Evolutionary conservation across 2,113 vertebrate species (phyloP), one percentile per base, ranked within the genome.

Genomic region (Periophthalmus modestus): DNA sequence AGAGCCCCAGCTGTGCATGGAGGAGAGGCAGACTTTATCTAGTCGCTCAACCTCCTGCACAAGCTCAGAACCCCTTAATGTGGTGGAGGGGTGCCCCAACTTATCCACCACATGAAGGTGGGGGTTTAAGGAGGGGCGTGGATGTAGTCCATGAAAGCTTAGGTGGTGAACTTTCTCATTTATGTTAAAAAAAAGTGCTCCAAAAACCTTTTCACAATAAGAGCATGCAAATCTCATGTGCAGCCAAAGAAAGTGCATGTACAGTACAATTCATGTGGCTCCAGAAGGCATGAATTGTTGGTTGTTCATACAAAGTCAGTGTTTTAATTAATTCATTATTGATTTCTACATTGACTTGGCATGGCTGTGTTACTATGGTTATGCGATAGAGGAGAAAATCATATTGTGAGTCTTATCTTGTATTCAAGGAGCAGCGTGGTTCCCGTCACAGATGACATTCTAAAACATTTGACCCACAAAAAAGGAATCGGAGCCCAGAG

Each of bases 391-490:
- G 7, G 6, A 43, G 7, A 43, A 59, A 68, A 75, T 59, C 73
- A 13, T 24, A 76, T 71, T 69, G 55, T 72, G 73, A 67, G 85
- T 91, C 85, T 88, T 78, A 85, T 76, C 86, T 88, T 87, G 88
- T 90, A 88, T 94, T 92, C 91, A 93, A 88, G 69, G 84, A 90
- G 86, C 86, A 85, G 88, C 87, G 90, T 89, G 92, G 85, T 92
- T 92, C 91, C 88, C 90, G 89, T 90, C 91, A 93, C 86, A 90
- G 79, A 93, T 92, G 92, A 93, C 92, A 90, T 89, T 92, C 92
- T 92, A 87, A 90, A 92, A 93, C 92, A 91, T 88, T 92, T 93
- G 92, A 93, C 92, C 92, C 87, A 85, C 88, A 88, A 90, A 92
- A 90, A 93, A 93, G 91, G 90, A 93, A 92, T 93, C 92, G 85